phyloP scores from a whole-genome alignment of 2,113 vertebrate genomes.

The Camelus dromedarius region DNA sequence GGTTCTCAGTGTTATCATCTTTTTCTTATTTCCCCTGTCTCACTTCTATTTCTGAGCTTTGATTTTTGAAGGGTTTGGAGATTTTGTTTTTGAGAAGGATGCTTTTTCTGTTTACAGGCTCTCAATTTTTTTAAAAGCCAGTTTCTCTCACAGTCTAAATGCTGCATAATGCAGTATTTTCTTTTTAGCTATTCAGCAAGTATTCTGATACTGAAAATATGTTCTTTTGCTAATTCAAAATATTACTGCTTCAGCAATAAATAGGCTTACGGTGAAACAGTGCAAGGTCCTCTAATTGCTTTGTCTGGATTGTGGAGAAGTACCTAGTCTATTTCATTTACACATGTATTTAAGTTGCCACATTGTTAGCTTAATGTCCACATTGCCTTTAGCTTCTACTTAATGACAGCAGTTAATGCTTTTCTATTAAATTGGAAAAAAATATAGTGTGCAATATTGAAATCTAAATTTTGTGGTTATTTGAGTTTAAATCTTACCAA shows the following conservation, averaged over 20 bases:
- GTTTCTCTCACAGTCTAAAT: not conserved
- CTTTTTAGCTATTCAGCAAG: not conserved
- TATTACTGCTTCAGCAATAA: conserved; percentile 56
- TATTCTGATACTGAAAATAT: not conserved
- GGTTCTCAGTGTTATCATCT: not conserved
- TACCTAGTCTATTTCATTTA: conserved; percentile 50
- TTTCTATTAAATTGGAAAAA: conserved; percentile 55
- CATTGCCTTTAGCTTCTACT: not conserved
- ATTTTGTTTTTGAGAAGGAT: not conserved
- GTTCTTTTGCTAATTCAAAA: conserved; percentile 6
- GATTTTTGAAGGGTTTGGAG: not conserved
- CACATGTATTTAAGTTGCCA: conserved; percentile 24
- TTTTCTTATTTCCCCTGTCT: not conserved
- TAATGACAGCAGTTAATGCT: not conserved
- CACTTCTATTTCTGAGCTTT: not conserved
- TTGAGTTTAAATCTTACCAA: conserved; percentile 42
- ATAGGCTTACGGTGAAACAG: conserved; percentile 19
- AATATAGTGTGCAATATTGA: not conserved
- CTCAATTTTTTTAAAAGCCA: conserved; percentile 28
- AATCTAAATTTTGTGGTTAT: conserved; percentile 32
- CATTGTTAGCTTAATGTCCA: conserved; percentile 43
- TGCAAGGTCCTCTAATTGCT: not conserved
- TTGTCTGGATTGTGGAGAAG: conserved; percentile 29
- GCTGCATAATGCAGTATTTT: conserved; percentile 22
- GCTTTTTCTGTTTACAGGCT: not conserved